These are phyloP conservation scores for Chionodraco myersi DNA, from an alignment of 2,113 vertebrate genomes.

Conservation along the genomic window DNA sequence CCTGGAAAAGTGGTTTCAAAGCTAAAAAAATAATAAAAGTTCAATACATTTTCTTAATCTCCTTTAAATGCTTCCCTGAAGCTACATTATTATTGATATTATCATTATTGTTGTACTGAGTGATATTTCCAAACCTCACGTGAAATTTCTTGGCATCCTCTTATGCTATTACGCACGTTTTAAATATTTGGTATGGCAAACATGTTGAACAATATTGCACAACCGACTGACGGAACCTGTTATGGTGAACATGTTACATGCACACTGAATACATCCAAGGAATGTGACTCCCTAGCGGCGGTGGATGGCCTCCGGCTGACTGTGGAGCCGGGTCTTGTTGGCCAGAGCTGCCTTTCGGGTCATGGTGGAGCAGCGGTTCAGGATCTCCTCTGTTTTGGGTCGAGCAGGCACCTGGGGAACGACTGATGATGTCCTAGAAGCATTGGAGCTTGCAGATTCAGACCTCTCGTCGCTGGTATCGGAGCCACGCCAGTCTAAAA, in stretches of 20 bases:
- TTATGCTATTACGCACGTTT: not conserved
- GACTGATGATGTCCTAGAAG: accelerated
- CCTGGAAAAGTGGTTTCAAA: not conserved
- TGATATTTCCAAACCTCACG: constrained; percentile 5
- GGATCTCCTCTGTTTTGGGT: constrained; percentile 85
- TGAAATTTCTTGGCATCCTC: not conserved
- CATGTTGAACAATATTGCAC: not conserved
- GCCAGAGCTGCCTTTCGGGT: constrained; percentile 84
- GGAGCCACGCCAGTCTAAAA: not conserved
- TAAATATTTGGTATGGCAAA: too few species aligned
- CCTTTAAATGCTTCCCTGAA: constrained; percentile 69
- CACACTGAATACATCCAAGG: not conserved
- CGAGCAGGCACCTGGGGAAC: constrained; percentile 83
- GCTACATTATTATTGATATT: constrained; percentile 40
- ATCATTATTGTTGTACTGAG: not conserved
- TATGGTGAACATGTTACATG: not conserved
- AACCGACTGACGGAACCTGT: not conserved
- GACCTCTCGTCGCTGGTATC: constrained; percentile 17
- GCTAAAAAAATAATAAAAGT: not conserved
- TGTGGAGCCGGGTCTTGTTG: constrained; percentile 59
- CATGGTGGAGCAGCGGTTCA: constrained; percentile 86
- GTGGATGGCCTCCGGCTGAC: constrained; percentile 31
- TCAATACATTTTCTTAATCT: not conserved
- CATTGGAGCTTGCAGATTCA: constrained; percentile 1
- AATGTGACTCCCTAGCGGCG: constrained; percentile 22